These are phyloP conservation scores for Phoenicopterus ruber DNA, from an alignment of 2,113 vertebrate species.

Conservation along the genomic window DNA sequence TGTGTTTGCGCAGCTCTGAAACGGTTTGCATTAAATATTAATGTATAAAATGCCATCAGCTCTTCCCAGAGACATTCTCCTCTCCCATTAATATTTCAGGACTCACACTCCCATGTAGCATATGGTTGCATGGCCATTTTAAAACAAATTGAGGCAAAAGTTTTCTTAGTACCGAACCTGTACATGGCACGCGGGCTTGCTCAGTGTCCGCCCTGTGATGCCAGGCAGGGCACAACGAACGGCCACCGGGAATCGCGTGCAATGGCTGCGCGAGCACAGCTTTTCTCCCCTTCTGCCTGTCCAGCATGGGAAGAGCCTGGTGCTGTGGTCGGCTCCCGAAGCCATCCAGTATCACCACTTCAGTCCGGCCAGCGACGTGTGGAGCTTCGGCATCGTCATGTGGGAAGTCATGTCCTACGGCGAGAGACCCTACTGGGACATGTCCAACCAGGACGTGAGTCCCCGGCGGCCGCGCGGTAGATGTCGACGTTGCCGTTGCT, in stretches of 20 bases:
- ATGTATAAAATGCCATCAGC: slow-evolving; percentile 11
- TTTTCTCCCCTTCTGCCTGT: background rate
- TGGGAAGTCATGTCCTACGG: slow-evolving; percentile 98
- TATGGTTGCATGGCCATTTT: background rate
- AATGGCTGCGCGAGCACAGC: fast-evolving
- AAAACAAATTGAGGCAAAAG: background rate
- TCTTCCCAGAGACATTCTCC: background rate
- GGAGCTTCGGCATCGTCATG: slow-evolving; percentile 97
- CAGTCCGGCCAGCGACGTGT: slow-evolving; percentile 91
- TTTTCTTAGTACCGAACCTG: background rate
- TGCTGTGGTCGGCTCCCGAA: slow-evolving; percentile 92
- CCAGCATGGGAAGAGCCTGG: slow-evolving; percentile 87
- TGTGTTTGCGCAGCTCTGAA: background rate
- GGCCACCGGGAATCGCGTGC: fast-evolving
- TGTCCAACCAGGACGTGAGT: slow-evolving; percentile 97
- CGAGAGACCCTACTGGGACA: slow-evolving; percentile 98
- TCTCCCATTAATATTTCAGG: slow-evolving; percentile 25
- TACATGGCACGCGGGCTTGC: fast-evolving
- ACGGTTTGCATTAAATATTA: background rate
- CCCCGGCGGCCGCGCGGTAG: fast-evolving
- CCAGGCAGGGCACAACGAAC: fast-evolving
- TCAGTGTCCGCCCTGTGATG: fast-evolving
- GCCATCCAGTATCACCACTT: slow-evolving; percentile 92
- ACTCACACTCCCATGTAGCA: background rate
- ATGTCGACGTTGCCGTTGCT: fast-evolving